Base-by-base conservation (phyloP, 37 sponge, comb jelly and placozoan genomes). In the Lycopodina hypogea region DNA sequence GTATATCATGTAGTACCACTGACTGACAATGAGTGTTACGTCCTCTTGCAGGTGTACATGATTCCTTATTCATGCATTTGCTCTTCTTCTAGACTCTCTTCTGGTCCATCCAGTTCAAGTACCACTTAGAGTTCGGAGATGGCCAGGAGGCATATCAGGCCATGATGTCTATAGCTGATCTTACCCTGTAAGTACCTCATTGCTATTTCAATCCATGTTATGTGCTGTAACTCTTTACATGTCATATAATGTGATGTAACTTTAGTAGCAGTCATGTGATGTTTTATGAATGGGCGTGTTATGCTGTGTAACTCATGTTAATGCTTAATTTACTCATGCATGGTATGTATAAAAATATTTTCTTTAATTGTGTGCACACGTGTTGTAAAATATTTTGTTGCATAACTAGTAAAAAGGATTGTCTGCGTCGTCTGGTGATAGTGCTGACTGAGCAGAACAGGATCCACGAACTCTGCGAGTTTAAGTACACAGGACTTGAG, bases 31-130 rank as follows among this genome's bases (percentile, higher is more conserved):
- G n/a, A n/a, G n/a, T n/a, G n/a, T n/a, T n/a, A n/a, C n/a, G n/a
- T n/a, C n/a, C n/a, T n/a, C n/a, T n/a, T n/a, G n/a, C n/a, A n/a
- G n/a, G n/a, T n/a, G n/a, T n/a, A n/a, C n/a, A n/a, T n/a, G n/a
- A n/a, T n/a, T n/a, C n/a, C n/a, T n/a, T n/a, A n/a, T n/a, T n/a
- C n/a, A n/a, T n/a, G 6, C 7, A 56, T 34, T 56, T 56, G 2
- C 75, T 74, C 72, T 36, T 42, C 72, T 52, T 73, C 23, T 53
- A 91, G 92, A 52, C 76, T 42, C 40, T 92, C 29, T 62, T 92
- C 24, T 89, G 90, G 93, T 92, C 93, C 23, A 82, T 23, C n/a
- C 70, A 83, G 57, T 92, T 92, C 79, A 89, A 89, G 66, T 81
- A 85, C 33, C 74, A 73, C 56, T 69, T 92, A 3, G 78, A 89